Base-by-base conservation (phyloP, 1,140 invertebrate genomes). In the Drosophila littoralis region DNA sequence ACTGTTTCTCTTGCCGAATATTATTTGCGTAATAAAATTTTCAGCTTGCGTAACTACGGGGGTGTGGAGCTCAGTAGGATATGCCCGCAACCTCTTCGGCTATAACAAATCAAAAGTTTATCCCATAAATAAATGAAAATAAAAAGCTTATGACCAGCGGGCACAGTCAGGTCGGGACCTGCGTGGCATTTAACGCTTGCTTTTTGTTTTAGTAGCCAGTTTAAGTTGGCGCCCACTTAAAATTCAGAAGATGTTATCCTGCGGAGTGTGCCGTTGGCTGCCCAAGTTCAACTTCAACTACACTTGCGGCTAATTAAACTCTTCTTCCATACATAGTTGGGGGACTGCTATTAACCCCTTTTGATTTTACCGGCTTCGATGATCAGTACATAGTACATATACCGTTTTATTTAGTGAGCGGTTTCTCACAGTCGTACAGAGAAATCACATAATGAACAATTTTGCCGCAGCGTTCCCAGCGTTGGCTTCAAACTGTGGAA, bases 51-150 rank as follows among this genome's bases (percentile, higher is more conserved):
- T 33, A 38, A 17, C 9, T 32, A 12, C 7, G 38, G 9, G 57
- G 28, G 43, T 33, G 38, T 32, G 32, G 22, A n/a, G 12, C 1
- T 43, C 13, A 28, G 22, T 28, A 28, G 22, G 5, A 42, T 10
- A 22, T 12, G n/a, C 10, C 13, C 42, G 32, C 55, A 43, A 36
- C 33, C 28, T 46, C 60, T 58, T 57, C 43, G 48, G 81, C 72
- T 73, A 60, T 46, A 71, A 86, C 80, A 86, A 86, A 86, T 86
- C 83, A 89, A 83, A 86, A 86, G 76, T 86, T 86, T 86, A 83
- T 83, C 83, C 77, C 84, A 70, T 89, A 86, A 89, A 86, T 86
- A 86, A 83, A 88, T 80, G 84, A 83, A 64, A 66, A 79, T 72
- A 69, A 79, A 70, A 85, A 70, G 50, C 63, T 70, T 67, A 78